A percentile compares a stretch with the other conserved stretches of the same genome.
These are phyloP conservation scores for Trimorus sp. DNA, from an alignment of 2,888 invertebrate species.

Conservation along the genomic window DNA sequence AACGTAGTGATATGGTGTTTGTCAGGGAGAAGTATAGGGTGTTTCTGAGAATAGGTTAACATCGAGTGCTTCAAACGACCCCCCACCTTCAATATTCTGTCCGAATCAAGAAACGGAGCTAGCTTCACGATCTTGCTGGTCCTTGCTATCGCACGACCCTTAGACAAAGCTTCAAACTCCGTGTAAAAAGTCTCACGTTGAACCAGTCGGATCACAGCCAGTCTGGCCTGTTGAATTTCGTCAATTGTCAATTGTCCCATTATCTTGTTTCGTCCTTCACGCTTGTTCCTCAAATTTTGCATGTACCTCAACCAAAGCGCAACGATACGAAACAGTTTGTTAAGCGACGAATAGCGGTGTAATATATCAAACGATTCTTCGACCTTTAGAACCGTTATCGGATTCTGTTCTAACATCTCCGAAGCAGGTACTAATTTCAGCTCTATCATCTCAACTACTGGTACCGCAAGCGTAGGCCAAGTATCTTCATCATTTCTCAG, in stretches of 20 bases:
- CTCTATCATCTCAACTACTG: not conserved
- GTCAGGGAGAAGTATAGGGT: conserved; percentile 2
- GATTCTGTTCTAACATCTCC: not conserved
- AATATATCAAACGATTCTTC: too few species aligned
- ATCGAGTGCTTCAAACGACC: not conserved
- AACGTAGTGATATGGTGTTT: not conserved
- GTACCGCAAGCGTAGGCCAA: not conserved
- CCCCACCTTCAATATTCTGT: not conserved
- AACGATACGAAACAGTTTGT: too few species aligned
- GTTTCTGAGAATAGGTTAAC: not conserved
- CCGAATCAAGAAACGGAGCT: not conserved
- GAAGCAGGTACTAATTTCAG: not conserved
- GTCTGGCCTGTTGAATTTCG: not conserved
- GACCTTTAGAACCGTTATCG: too few species aligned
- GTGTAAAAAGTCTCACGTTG: not conserved
- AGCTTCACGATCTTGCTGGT: not conserved
- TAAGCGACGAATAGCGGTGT: too few species aligned
- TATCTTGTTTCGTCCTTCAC: too few species aligned
- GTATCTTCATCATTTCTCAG: not conserved
- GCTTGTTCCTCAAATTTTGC: too few species aligned
- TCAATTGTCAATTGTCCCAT: too few species aligned
- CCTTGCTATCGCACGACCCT: not conserved
- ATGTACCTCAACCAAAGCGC: too few species aligned
- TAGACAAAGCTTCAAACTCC: not conserved
- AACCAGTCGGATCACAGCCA: not conserved